A percentile compares a stretch with the other conserved stretches of the same genome.
Conservation (phyloP, 2,797 vertebrate genomes). For the Malacoctenus gilli region DNA sequence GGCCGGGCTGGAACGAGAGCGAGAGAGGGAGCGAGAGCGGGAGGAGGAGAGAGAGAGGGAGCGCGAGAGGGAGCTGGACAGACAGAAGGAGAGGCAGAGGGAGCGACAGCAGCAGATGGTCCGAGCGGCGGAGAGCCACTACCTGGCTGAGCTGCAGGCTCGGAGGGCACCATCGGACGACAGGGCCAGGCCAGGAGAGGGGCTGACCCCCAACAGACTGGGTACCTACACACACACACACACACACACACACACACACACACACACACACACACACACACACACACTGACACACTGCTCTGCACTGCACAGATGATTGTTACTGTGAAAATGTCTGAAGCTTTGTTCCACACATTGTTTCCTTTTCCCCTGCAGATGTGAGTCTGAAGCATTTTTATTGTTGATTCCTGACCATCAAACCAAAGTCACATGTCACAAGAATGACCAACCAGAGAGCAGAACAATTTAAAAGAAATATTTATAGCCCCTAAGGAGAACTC, state of each 20-base stretch:
- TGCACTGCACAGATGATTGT: too few species aligned
- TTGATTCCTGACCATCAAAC: too few species aligned
- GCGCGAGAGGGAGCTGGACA: conserved; percentile 83
- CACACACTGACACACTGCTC: background rate
- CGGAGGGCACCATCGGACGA: conserved; percentile 85
- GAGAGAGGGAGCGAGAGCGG: conserved; percentile 59
- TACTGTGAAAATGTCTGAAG: too few species aligned
- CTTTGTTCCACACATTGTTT: too few species aligned
- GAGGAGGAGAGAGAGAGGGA: conserved; percentile 72
- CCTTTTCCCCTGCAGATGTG: too few species aligned
- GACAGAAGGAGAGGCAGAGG: conserved; percentile 89
- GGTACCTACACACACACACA: conserved; percentile 58
- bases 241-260: conserved; percentile 16
- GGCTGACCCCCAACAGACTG: conserved; percentile 80
- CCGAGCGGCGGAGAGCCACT: conserved; percentile 74
- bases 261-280: conserved; percentile 14
- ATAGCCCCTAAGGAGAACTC: too few species aligned
- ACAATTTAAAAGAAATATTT: too few species aligned
- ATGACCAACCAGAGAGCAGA: too few species aligned
- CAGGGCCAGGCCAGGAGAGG: conserved; percentile 81
- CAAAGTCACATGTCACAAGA: too few species aligned
- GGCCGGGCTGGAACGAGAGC: conserved; percentile 63
- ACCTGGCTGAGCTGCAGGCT: conserved; percentile 86
- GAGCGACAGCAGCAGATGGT: conserved; percentile 81
- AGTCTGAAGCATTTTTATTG: too few species aligned